phyloP scores from a whole-genome alignment of 2,888 invertebrate species.

The Stenchaetothrips biformis region DNA sequence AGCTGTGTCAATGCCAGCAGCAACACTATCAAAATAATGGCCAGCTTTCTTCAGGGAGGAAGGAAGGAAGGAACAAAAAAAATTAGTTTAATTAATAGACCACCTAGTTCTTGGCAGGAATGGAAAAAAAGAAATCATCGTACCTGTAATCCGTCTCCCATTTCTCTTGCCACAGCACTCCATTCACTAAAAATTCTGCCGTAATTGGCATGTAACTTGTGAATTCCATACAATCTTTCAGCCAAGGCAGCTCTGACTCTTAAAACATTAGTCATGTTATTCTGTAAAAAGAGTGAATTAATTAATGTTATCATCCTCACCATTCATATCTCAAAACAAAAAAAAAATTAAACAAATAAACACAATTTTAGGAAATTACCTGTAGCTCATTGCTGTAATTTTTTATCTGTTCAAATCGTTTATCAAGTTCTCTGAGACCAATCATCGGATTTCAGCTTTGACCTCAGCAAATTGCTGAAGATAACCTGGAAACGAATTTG shows the following conservation, averaged over 20 bases:
- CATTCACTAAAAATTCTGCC: slow-evolving; percentile 79
- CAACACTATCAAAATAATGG: slow-evolving; percentile 64
- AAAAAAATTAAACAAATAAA: background rate
- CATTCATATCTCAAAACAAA: background rate
- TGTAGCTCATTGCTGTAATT: slow-evolving; percentile 70
- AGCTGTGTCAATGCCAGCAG: slow-evolving; percentile 65
- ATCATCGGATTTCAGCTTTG: slow-evolving; percentile 69
- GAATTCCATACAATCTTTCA: slow-evolving; percentile 69
- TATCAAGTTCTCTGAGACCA: slow-evolving; percentile 66
- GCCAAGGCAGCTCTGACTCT: slow-evolving; percentile 59
- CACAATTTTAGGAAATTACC: slow-evolving; percentile 44
- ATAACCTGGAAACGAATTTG: slow-evolving; percentile 54
- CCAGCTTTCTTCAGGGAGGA: slow-evolving; percentile 50
- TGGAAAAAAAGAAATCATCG: background rate
- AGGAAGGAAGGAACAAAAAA: slow-evolving; percentile 27
- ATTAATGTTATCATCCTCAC: background rate
- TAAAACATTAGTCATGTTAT: slow-evolving; percentile 46
- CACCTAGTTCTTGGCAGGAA: background rate
- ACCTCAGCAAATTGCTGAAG: slow-evolving; percentile 64
- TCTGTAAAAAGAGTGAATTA: slow-evolving; percentile 40
- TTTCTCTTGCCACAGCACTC: slow-evolving; percentile 76
- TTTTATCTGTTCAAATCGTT: slow-evolving; percentile 68
- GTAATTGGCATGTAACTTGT: slow-evolving; percentile 75
- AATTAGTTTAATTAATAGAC: slow-evolving; percentile 18
- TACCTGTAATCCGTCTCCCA: slow-evolving; percentile 71